Percentiles rank a stretch among this genome's conserved stretches.
These are phyloP conservation scores for Botrylloides violaceus DNA, from an alignment of 23 tunicate species.

Conservation along the genomic window DNA sequence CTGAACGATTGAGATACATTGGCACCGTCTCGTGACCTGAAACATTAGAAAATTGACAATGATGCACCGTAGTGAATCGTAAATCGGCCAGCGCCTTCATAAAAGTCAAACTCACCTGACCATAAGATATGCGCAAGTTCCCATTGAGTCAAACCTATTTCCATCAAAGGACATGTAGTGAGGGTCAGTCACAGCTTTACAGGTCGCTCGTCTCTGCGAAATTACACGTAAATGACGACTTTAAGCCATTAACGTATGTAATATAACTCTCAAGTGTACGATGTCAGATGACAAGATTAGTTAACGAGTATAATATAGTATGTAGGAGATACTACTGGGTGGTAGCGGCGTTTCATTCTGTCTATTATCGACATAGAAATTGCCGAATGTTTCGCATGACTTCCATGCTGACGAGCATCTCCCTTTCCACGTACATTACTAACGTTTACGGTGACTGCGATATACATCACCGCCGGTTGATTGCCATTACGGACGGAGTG, in stretches of 20 bases:
- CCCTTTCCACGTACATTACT: no score
- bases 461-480: no score
- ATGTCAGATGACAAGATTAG: no score
- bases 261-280: neutral
- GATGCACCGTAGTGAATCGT: neutral
- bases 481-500: no score
- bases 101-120: constrained; percentile 30
- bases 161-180: constrained; percentile 57
- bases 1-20: constrained; percentile 21
- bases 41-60: neutral
- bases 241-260: neutral
- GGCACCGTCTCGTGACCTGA: constrained; percentile 26
- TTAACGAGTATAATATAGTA: no score
- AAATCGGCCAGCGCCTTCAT: neutral
- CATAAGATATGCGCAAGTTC: constrained; percentile 68
- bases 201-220: constrained; percentile 65
- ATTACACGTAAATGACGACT: neutral
- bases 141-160: constrained; percentile 43
- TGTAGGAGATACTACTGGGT: no score
- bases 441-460: no score
- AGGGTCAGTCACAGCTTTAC: constrained; percentile 55
- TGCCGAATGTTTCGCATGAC: no score
- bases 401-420: no score
- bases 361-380: no score
- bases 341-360: no score